Percentiles rank a stretch among this genome's conserved stretches.
Conservation (phyloP, 2,888 invertebrate species). For the Leptopterna dolabrata region DNA sequence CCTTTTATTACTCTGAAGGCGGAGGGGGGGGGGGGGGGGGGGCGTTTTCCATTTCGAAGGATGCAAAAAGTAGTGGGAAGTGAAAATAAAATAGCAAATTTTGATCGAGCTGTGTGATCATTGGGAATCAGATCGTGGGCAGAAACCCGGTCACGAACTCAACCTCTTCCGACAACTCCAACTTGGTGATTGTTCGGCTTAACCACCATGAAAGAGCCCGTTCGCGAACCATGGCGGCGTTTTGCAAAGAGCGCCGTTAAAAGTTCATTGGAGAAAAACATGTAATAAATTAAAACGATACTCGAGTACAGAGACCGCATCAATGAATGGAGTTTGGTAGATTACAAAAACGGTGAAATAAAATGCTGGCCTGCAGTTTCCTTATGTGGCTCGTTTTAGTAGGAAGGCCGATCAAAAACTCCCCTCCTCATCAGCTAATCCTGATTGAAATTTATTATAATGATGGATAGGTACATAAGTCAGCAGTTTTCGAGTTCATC, state of each 20-base stretch:
- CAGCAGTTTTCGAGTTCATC: too few species aligned
- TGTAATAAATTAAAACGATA: not conserved
- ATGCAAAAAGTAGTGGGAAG: not conserved
- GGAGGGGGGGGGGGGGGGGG: not conserved
- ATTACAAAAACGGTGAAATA: too few species aligned
- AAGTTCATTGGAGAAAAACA: not conserved
- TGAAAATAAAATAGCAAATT: not conserved
- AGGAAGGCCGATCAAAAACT: too few species aligned
- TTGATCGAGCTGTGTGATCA: slow-evolving; percentile 40
- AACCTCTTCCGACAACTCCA: not conserved
- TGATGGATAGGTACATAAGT: too few species aligned
- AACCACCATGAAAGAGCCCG: not conserved
- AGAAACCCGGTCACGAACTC: slow-evolving; percentile 24
- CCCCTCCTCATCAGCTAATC: too few species aligned
- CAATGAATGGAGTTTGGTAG: too few species aligned
- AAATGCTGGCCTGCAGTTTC: too few species aligned
- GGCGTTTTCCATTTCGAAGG: not conserved
- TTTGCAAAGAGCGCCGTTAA: not conserved
- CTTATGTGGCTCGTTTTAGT: too few species aligned
- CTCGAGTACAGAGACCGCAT: too few species aligned
- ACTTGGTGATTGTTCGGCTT: not conserved
- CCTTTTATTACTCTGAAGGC: not conserved
- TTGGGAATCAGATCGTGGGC: slow-evolving; percentile 39
- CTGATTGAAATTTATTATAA: too few species aligned
- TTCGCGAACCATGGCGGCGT: not conserved